These are phyloP conservation scores for Heliothis virescens DNA, from an alignment of 1,140 invertebrate genomes.

Conservation along the genomic window DNA sequence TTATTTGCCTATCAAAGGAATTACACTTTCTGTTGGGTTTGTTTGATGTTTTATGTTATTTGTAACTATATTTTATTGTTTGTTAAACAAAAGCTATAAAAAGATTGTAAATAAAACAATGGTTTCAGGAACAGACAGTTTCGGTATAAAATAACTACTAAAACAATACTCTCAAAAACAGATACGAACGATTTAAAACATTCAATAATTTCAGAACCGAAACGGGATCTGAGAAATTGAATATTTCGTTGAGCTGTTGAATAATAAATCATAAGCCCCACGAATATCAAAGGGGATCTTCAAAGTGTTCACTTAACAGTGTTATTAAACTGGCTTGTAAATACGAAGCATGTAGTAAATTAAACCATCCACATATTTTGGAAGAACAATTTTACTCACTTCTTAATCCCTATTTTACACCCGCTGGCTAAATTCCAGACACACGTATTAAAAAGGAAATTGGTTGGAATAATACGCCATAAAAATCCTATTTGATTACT, in stretches of 20 bases:
- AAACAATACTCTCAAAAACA: not conserved
- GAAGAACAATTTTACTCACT: slow-evolving; percentile 14
- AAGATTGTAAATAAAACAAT: no score
- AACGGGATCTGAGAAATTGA: slow-evolving; percentile 51
- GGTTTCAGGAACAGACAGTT: no score
- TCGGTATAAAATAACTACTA: no score
- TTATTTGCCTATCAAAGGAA: slow-evolving; percentile 8
- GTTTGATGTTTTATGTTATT: not conserved
- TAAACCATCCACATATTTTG: slow-evolving; percentile 33
- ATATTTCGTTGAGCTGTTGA: slow-evolving; percentile 63
- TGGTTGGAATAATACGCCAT: slow-evolving; percentile 9
- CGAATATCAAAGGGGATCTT: slow-evolving; percentile 74
- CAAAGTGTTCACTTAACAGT: slow-evolving; percentile 74
- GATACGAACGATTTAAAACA: not conserved
- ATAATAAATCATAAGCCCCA: slow-evolving; percentile 76
- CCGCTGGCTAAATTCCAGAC: slow-evolving; percentile 31
- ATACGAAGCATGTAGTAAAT: slow-evolving; percentile 57
- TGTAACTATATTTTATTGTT: not conserved
- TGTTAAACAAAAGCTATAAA: no score
- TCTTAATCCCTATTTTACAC: slow-evolving; percentile 16
- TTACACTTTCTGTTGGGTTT: not conserved
- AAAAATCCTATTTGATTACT: slow-evolving; percentile 14
- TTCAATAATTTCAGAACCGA: slow-evolving; percentile 45
- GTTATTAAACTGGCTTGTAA: slow-evolving; percentile 71
- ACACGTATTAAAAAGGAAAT: slow-evolving; percentile 29